Base-by-base conservation (phyloP, 2,113 vertebrate species). In the Callopanchax toddi region DNA sequence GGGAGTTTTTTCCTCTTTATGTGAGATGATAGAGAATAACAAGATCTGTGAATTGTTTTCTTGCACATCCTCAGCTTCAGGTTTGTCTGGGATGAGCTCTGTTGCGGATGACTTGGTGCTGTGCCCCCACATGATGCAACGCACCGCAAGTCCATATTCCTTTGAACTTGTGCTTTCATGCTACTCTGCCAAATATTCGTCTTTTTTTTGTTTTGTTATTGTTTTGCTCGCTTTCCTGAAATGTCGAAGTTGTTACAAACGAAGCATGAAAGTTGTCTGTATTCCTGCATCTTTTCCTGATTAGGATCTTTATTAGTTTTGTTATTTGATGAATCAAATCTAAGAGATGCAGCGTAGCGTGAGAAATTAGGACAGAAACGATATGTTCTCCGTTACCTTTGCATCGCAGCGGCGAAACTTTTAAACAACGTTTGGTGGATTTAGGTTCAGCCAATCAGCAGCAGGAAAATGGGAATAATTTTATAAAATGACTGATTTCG, bases 121-220 rank as follows among this genome's bases (percentile, higher is more conserved):
- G 81, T 82, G 78, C 81, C 82, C 77, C 81, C 44, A 83, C 82
- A 90, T 93, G 92, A 93, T 91, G 92, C 89, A 93, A 93, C 60
- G 56, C 71, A 53, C 82, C 63, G 92, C 89, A 92, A 92, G 89
- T 83, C 78, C 71, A 48, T 71, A 69, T 81, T 81, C 75, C 87
- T 93, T 92, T 93, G 91, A 93, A 91, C 91, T 80, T 43, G 22
- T 68, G 72, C 81, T 92, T 90, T 91, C 73, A 89, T 87, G 89
- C 85, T 78, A 76, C 78, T 86, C 88, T 66, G 72, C 74, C 86
- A 85, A 87, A 89, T 78, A 83, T 83, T 73, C 42, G 60, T 65
- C 75, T 80, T 62, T 82, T 65, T 82, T 26, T 79, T 62, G 81
- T 65, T 82, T 65, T 84, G 80, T 88, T 86, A 74, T 86, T 87